Evolutionary conservation across 2,888 invertebrate species (phyloP).

Genomic region (Dasypolia templi): DNA sequence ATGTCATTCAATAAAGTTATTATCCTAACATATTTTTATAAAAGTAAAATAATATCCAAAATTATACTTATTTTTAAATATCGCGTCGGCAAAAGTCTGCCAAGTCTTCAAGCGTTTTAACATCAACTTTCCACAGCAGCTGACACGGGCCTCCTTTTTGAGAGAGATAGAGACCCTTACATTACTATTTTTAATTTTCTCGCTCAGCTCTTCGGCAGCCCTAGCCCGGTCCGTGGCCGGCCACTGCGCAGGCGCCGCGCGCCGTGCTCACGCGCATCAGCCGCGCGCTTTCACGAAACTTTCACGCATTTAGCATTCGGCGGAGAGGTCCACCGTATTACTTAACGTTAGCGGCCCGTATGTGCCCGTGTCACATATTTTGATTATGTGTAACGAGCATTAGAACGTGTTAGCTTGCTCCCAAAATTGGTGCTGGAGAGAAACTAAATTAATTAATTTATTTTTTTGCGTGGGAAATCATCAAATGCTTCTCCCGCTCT

Average conservation of each 20-base stretch:
- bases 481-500: no score
- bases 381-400: constrained; percentile 27
- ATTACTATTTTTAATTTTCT: not conserved
- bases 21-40: not conserved
- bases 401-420: constrained; percentile 1
- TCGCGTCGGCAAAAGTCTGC: not conserved
- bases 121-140: not conserved
- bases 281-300: constrained; percentile 81
- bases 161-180: not conserved
- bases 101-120: not conserved
- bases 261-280: constrained; percentile 65
- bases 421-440: not conserved
- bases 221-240: constrained; percentile 35
- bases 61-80: not conserved
- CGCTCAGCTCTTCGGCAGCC: constrained; percentile 31
- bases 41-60: not conserved
- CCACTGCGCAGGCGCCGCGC: constrained; percentile 49
- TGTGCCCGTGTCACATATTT: constrained; percentile 53
- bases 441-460: no score
- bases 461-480: no score
- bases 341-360: constrained; percentile 56
- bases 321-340: constrained; percentile 61
- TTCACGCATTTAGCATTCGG: constrained; percentile 83
- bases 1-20: not conserved
- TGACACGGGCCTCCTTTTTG: not conserved